phyloP scores from a whole-genome alignment of 2,888 invertebrate species.

The Tenthredo mesomela region DNA sequence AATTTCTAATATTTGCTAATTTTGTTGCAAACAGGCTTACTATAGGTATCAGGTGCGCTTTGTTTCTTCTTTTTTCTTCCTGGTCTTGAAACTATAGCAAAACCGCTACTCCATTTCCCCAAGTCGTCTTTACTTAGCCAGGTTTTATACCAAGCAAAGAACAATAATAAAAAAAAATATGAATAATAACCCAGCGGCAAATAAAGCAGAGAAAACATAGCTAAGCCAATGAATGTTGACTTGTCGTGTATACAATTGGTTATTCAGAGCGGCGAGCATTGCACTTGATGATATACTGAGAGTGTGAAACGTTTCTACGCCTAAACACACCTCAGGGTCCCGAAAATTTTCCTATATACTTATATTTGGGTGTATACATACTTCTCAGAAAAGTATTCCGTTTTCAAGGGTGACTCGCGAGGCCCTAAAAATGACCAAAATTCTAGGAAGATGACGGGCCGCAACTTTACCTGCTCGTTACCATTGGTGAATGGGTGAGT shows the following conservation, averaged over 20 bases:
- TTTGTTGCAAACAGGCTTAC: not conserved
- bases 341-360: not conserved
- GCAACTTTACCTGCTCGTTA: conserved; percentile 42
- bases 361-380: not conserved
- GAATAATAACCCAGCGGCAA: not conserved
- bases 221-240: conserved; percentile 16
- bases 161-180: not conserved
- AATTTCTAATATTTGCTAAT: not conserved
- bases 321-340: not conserved
- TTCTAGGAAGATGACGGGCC: conserved; percentile 37
- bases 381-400: not conserved
- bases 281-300: conserved; percentile 25
- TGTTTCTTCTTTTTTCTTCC: not conserved
- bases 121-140: not conserved
- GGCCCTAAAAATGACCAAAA: conserved; percentile 20
- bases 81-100: not conserved
- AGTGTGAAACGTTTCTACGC: conserved; percentile 34
- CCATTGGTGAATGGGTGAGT: conserved; percentile 44
- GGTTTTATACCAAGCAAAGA: not conserved
- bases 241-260: conserved; percentile 16
- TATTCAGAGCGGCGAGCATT: conserved; percentile 34
- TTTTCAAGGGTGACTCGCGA: conserved; percentile 33
- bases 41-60: not conserved
- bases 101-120: not conserved
- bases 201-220: not conserved